phyloP scores from a whole-genome alignment of 2,888 invertebrate genomes.

The Tridacna gigas region DNA sequence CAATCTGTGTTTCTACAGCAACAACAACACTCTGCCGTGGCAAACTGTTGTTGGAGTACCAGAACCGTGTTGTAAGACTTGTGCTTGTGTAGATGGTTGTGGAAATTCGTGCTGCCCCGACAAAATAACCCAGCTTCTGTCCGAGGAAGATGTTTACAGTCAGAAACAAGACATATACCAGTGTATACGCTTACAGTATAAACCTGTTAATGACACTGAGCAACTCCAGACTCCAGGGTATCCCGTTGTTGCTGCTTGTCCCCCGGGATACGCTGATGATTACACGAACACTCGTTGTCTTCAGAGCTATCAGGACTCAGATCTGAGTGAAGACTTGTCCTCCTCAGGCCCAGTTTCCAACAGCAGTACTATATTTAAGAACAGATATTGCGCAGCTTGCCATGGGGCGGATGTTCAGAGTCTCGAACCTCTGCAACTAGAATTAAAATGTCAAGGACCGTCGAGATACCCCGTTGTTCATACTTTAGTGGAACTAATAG shows the following conservation, averaged over 20 bases:
- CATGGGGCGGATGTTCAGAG: not conserved
- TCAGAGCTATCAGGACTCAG: not conserved
- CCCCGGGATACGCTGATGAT: not conserved
- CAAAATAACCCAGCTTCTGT: not conserved
- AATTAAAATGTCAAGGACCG: not conserved
- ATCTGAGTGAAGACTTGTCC: not conserved
- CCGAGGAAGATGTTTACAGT: not conserved
- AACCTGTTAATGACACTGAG: not conserved
- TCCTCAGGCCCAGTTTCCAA: not conserved
- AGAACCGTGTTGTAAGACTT: not conserved
- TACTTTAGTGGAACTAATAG: not conserved
- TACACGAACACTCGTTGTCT: not conserved
- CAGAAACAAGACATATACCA: not conserved
- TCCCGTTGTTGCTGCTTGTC: not conserved
- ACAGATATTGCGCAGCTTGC: constrained; percentile 18
- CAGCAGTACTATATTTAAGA: not conserved
- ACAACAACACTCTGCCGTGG: not conserved
- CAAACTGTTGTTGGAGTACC: too few relatives aligned
- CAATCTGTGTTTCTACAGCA: not conserved
- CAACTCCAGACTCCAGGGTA: not conserved
- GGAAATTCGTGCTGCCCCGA: constrained; percentile 13
- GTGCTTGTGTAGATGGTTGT: not conserved
- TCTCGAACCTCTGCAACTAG: not conserved
- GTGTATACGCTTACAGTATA: not conserved
- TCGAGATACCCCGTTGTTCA: not conserved